Evolutionary conservation across 2,888 invertebrate species (phyloP).

Genomic region (Emesis furor): DNA sequence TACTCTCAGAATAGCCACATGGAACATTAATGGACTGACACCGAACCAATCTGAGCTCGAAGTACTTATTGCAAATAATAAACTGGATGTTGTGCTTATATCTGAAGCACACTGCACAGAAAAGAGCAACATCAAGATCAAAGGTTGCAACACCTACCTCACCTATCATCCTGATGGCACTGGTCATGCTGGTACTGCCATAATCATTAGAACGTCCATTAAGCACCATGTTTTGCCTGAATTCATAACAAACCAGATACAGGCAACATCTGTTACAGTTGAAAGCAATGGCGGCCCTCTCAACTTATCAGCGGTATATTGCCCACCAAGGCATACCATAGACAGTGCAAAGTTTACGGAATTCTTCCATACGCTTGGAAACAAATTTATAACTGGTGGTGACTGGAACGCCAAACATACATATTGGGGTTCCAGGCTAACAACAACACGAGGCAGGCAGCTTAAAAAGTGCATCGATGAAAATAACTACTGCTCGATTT

Average conservation of each 20-base stretch:
- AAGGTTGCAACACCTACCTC: slow-evolving; percentile 43
- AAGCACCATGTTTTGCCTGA: too few relatives aligned
- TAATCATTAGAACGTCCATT: too few relatives aligned
- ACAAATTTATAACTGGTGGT: slow-evolving; percentile 51
- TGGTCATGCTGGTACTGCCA: too few relatives aligned
- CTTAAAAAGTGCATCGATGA: slow-evolving; percentile 40
- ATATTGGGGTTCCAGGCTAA: slow-evolving; percentile 56
- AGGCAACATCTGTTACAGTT: slow-evolving; percentile 44
- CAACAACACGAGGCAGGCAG: slow-evolving; percentile 45
- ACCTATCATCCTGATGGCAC: slow-evolving; percentile 15
- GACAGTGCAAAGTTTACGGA: slow-evolving; percentile 6
- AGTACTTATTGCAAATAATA: too few relatives aligned
- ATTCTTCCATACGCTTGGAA: slow-evolving; percentile 41
- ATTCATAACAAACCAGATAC: slow-evolving; percentile 2
- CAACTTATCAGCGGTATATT: slow-evolving; percentile 36
- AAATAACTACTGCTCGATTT: slow-evolving; percentile 42
- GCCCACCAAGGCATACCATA: slow-evolving; percentile 48
- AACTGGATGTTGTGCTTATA: too few relatives aligned
- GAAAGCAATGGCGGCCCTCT: slow-evolving; percentile 20
- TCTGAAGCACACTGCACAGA: too few relatives aligned
- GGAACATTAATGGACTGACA: too few relatives aligned
- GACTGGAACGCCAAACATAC: slow-evolving; percentile 68
- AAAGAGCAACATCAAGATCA: slow-evolving; percentile 14
- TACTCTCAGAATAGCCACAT: too few relatives aligned
- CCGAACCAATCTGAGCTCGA: too few relatives aligned